These are phyloP conservation scores for Sternarchorhynchus goeldii DNA, from an alignment of 2,797 vertebrate genomes.

Conservation along the genomic window DNA sequence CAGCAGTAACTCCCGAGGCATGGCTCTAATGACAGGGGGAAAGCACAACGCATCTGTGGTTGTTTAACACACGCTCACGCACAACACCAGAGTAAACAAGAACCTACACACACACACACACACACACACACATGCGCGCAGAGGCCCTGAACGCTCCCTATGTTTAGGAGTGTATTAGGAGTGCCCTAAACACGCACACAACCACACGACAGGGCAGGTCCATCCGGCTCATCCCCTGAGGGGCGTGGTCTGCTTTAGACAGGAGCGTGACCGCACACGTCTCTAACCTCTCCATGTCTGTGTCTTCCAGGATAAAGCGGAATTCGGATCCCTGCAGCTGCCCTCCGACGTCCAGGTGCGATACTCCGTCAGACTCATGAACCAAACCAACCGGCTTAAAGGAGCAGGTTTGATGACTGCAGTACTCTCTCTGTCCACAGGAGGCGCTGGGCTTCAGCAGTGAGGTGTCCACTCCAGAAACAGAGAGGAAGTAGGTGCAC, in stretches of 20 bases:
- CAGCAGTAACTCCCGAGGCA: not conserved
- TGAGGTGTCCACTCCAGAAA: constrained; percentile 90
- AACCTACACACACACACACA: not conserved
- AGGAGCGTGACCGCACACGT: constrained; percentile 18
- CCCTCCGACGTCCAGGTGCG: constrained; percentile 93
- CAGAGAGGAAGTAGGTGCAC: constrained; percentile 90
- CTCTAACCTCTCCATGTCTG: constrained; percentile 25
- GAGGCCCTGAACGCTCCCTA: not conserved
- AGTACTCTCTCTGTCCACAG: constrained; percentile 67
- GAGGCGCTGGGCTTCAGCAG: constrained; percentile 93
- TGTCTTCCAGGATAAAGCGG: constrained; percentile 87
- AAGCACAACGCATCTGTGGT: constrained; percentile 23
- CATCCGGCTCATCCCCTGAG: not conserved
- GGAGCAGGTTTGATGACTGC: constrained; percentile 15
- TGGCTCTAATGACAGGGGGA: not conserved
- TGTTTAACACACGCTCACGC: not conserved
- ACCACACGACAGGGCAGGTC: constrained; percentile 3
- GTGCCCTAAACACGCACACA: too few relatives aligned
- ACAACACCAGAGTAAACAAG: constrained; percentile 12
- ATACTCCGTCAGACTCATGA: not conserved
- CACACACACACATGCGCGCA: not conserved
- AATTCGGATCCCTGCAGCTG: constrained; percentile 86
- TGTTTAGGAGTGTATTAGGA: too few relatives aligned
- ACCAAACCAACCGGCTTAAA: not conserved
- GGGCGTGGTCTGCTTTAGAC: not conserved